Evolutionary conservation across 2,113 vertebrate genomes (phyloP), one percentile per base, ranked within the genome.

Genomic region (Bos javanicus): DNA sequence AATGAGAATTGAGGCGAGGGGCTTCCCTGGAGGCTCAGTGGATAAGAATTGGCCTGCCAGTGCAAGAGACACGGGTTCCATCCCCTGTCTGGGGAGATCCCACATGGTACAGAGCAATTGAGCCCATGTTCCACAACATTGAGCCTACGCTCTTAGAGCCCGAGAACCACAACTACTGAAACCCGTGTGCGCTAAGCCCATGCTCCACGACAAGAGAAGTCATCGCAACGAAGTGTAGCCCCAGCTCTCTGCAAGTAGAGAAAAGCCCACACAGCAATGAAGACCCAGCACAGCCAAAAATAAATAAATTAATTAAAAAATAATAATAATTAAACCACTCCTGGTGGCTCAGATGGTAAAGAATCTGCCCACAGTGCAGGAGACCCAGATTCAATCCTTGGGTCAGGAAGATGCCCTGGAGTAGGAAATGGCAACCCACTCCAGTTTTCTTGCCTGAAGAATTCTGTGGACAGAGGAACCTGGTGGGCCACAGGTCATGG

Each of bases 131-230:
- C 67, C n/a, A 23, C 10, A 23, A 23, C 67, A 74, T 0, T 39
- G 67, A 36, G 10, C 19, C 64, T 12, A 5, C 1, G n/a, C n/a
- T 71, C 10, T 23, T 6, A 39, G 67, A 71, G 19, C 67, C n/a
- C 10, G 5, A 7, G 9, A 39, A 5, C 4, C 67, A 39, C 10
- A 36, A 11, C 19, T 71, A 23, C 67, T 17, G 19, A 74, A 39
- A 36, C 67, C n/a, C 5, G 0, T 1, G 0, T 74, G 67, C 67
- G 2, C n/a, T 39, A 39, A 23, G n/a, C n/a, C 5, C n/a, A 5
- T 13, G 19, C 19, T 23, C 67, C n/a, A 36, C n/a, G 1, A 59
- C 26, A 23, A 13, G 5, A 74, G 67, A 74, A 6, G n/a, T 6
- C 10, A 39, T 74, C 19, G 2, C 19, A 23, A 39, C 0, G 5